Evolutionary conservation across 2,113 vertebrate species (phyloP).

Genomic region (Podiceps cristatus): DNA sequence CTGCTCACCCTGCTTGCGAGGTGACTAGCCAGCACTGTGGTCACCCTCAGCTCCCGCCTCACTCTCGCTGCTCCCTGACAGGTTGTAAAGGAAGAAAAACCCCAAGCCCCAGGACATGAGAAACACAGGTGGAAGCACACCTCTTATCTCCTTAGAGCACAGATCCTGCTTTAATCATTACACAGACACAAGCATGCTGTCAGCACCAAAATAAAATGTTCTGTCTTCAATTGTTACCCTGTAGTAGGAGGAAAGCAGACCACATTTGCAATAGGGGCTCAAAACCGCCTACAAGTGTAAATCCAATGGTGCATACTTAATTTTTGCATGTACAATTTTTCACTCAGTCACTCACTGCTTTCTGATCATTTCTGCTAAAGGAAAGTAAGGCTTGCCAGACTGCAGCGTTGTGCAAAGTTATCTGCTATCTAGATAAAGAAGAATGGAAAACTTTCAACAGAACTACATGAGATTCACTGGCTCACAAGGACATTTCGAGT

Average conservation of each 20-base stretch:
- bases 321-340: background rate
- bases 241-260: background rate
- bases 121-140: background rate
- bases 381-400: background rate
- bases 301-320: background rate
- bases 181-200: background rate
- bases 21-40: rapidly evolving
- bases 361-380: background rate
- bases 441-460: background rate
- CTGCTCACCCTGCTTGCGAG: background rate
- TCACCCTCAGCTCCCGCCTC: background rate
- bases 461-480: background rate
- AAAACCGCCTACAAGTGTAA: background rate
- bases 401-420: background rate
- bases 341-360: background rate
- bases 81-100: background rate
- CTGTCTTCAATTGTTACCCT: background rate
- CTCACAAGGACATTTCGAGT: background rate
- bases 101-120: background rate
- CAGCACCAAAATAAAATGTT: background rate
- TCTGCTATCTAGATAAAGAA: background rate
- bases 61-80: background rate
- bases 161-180: background rate
- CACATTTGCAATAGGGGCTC: background rate
- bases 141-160: background rate